phyloP scores from a whole-genome alignment of 2,888 invertebrate genomes.

The Tenthredo mesomela region DNA sequence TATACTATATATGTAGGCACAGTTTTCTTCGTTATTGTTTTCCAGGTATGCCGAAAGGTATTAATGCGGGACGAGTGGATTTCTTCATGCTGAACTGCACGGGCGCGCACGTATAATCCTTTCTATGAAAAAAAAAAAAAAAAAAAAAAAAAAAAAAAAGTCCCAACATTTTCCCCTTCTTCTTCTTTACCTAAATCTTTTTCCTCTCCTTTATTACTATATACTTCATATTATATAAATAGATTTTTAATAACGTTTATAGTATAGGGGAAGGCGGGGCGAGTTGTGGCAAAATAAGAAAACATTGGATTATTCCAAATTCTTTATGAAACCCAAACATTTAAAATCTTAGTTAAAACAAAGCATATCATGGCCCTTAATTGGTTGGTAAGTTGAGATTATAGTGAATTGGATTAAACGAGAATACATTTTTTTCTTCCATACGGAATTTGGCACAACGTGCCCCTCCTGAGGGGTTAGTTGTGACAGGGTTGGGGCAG shows the following conservation, averaged over 20 bases:
- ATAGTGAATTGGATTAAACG: too few species aligned
- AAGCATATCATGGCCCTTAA: too few species aligned
- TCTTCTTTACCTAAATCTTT: not conserved
- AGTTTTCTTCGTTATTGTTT: constrained; percentile 10
- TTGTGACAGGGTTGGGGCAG: too few species aligned
- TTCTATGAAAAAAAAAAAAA: not conserved
- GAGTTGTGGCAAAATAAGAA: too few species aligned
- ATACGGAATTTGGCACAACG: too few species aligned
- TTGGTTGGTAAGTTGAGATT: too few species aligned
- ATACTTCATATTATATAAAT: not conserved
- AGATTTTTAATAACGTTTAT: not conserved
- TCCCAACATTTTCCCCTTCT: not conserved
- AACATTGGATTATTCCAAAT: too few species aligned
- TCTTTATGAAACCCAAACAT: too few species aligned
- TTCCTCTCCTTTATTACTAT: not conserved
- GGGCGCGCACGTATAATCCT: not conserved
- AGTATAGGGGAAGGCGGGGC: too few species aligned
- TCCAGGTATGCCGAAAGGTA: constrained; percentile 25
- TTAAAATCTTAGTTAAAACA: too few species aligned
- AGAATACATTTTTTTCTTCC: too few species aligned
- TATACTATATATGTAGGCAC: not conserved
- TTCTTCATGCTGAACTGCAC: not conserved
- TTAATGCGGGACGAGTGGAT: constrained; percentile 4
- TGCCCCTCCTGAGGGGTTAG: too few species aligned
- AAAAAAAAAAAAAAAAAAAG: not conserved